phyloP scores from a whole-genome alignment of 2,888 invertebrate species.

The Mantis religiosa region DNA sequence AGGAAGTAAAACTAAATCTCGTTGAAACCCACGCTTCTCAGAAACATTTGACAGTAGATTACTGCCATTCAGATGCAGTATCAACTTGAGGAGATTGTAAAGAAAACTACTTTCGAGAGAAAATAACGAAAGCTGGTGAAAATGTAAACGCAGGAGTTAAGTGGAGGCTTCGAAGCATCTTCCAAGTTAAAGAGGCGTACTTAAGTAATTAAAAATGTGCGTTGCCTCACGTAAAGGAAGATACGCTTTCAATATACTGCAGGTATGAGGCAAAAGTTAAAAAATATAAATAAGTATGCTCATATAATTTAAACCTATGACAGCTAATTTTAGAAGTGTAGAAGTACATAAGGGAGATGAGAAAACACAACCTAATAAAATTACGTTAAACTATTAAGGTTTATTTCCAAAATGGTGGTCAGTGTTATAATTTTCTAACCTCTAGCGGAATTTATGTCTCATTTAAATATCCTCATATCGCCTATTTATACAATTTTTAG shows the following conservation, averaged over 20 bases:
- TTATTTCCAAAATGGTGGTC: too few species aligned
- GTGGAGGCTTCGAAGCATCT: not conserved
- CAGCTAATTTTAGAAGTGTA: too few species aligned
- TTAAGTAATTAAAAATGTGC: not conserved
- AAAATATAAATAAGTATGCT: too few species aligned
- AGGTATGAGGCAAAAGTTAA: not conserved
- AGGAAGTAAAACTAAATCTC: not conserved
- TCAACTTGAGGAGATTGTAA: not conserved
- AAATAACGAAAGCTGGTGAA: not conserved
- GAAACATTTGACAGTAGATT: not conserved
- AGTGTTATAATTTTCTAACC: too few species aligned
- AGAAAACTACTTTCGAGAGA: not conserved
- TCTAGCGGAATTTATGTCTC: too few species aligned
- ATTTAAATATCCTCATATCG: too few species aligned
- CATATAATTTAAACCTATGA: too few species aligned
- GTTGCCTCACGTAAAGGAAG: not conserved
- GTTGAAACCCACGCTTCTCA: not conserved
- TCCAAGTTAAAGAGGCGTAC: not conserved
- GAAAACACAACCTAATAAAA: too few species aligned
- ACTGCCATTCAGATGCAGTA: not conserved
- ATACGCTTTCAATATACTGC: not conserved
- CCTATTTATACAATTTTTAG: too few species aligned
- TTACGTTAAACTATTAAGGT: too few species aligned
- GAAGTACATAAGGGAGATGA: too few species aligned
- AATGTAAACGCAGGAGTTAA: not conserved